These are phyloP conservation scores for Nasalis larvatus DNA, from an alignment of 2,113 vertebrate species.

Conservation along the genomic window DNA sequence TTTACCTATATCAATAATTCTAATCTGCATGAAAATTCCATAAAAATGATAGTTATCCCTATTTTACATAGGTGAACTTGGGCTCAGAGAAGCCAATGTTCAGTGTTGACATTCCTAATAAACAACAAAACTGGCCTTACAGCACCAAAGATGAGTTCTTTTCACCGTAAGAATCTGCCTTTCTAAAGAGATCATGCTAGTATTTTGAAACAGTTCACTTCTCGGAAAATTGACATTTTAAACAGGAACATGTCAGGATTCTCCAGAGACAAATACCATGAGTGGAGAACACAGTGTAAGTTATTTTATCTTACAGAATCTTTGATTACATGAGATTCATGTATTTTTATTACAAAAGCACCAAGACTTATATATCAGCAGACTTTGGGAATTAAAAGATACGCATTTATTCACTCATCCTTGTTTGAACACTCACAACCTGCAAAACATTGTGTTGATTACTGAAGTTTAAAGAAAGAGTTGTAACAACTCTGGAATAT, in stretches of 20 bases:
- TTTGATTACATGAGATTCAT: background rate
- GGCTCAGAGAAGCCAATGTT: background rate
- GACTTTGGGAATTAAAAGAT: background rate
- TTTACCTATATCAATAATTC: background rate
- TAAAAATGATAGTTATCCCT: background rate
- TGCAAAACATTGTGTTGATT: background rate
- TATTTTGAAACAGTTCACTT: background rate
- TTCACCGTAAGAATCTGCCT: background rate
- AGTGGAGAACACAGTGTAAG: conserved; percentile 22
- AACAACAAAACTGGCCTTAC: background rate
- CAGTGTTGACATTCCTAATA: background rate
- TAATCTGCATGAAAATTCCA: background rate
- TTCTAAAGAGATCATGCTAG: background rate
- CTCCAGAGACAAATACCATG: conserved; percentile 19
- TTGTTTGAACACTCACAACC: background rate
- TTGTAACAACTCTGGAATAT: background rate
- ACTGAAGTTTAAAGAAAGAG: background rate
- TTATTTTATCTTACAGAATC: conserved; percentile 34
- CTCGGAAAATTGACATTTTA: background rate
- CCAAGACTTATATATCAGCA: background rate
- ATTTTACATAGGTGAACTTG: background rate
- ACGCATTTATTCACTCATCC: background rate
- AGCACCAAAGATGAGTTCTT: background rate
- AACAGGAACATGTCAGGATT: conserved; percentile 28
- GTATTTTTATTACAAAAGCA: background rate